Conservation (phyloP, 2,888 invertebrate species). For the Cryptocephalus primarius region DNA sequence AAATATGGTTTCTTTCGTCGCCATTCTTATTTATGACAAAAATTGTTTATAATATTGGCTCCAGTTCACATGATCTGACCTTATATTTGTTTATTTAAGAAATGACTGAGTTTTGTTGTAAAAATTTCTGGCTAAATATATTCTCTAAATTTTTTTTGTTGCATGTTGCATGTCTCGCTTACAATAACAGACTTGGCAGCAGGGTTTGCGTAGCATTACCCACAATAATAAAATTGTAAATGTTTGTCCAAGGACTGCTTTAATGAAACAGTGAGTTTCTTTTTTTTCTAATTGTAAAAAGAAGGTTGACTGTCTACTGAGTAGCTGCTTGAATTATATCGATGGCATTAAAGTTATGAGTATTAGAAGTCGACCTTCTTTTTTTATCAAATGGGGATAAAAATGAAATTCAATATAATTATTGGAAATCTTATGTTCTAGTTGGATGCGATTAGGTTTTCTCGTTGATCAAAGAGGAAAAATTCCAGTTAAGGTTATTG, state of each 20-base stretch:
- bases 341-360: too few relatives aligned
- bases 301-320: too few relatives aligned
- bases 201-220: slow-evolving; percentile 75
- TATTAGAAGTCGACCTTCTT: too few relatives aligned
- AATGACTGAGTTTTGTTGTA: too few relatives aligned
- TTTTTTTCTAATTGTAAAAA: background rate
- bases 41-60: too few relatives aligned
- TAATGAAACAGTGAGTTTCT: slow-evolving; percentile 96
- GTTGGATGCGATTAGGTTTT: slow-evolving; percentile 97
- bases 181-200: slow-evolving; percentile 75
- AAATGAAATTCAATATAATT: too few relatives aligned
- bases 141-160: background rate
- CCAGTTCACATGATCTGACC: too few relatives aligned
- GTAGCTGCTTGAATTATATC: too few relatives aligned
- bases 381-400: too few relatives aligned
- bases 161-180: slow-evolving; percentile 32
- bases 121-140: background rate
- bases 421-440: slow-evolving; percentile 38
- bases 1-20: too few relatives aligned
- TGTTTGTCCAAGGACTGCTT: slow-evolving; percentile 86
- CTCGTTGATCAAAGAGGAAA: slow-evolving; percentile 88
- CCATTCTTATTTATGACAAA: too few relatives aligned
- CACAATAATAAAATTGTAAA: slow-evolving; percentile 96
- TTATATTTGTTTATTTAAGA: too few relatives aligned
- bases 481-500: slow-evolving; percentile 93